A percentile compares a stretch with the other conserved stretches of the same genome.
Conservation (phyloP, 2,113 vertebrate species). For the Scortum barcoo region DNA sequence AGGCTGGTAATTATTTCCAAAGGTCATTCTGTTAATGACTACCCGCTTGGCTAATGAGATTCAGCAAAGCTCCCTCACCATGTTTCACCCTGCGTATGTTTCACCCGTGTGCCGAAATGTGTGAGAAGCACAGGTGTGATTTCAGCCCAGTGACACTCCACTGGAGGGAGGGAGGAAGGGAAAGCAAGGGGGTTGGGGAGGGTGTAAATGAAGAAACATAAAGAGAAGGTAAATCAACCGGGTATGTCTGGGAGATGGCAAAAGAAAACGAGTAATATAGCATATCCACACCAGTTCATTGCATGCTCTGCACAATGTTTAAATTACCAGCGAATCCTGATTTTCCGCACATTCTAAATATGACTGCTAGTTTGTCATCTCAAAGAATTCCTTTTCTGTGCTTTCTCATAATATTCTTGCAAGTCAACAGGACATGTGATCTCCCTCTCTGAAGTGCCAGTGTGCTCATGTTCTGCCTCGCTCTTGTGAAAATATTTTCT, state of each 20-base stretch:
- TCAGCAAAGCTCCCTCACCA: conserved; percentile 91
- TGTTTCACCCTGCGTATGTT: conserved; percentile 82
- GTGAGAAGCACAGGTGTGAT: conserved; percentile 82
- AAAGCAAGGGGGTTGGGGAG: conserved; percentile 19
- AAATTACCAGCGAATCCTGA: conserved; percentile 39
- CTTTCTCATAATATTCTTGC: conserved; percentile 51
- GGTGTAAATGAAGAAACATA: conserved; percentile 54
- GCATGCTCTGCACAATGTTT: conserved; percentile 47
- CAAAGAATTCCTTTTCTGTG: conserved; percentile 46
- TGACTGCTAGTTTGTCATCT: conserved; percentile 55
- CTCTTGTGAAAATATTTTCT: conserved; percentile 80
- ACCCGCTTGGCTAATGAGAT: conserved; percentile 97
- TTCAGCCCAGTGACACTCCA: conserved; percentile 76
- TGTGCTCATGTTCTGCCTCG: conserved; percentile 68
- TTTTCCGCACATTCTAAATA: conserved; percentile 36
- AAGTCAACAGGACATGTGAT: conserved; percentile 73
- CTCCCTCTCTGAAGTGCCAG: conserved; percentile 69
- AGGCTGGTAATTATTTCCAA: conserved; percentile 97
- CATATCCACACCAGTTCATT: conserved; percentile 49
- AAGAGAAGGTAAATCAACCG: conserved; percentile 50
- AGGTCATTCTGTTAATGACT: conserved; percentile 99
- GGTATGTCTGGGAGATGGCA: conserved; percentile 35
- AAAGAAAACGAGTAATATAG: conserved; percentile 7
- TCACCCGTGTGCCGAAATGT: conserved; percentile 82
- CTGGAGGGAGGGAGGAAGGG: conserved; percentile 55